phyloP scores from a whole-genome alignment of 2,888 invertebrate species.

The Catotricha subobsoleta region DNA sequence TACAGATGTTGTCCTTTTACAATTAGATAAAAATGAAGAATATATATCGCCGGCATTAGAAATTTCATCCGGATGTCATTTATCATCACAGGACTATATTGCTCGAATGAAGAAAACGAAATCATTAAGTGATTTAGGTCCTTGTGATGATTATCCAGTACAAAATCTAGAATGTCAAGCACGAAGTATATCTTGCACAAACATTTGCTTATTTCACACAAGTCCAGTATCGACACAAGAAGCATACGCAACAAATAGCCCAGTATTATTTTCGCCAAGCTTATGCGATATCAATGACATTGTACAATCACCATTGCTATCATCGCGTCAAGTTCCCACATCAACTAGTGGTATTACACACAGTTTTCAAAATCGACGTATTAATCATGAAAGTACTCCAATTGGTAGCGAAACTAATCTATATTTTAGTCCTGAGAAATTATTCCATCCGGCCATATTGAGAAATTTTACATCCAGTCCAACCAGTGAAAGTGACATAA shows the following conservation, averaged over 20 bases:
- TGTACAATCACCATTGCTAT: constrained; percentile 9
- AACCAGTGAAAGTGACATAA: constrained; percentile 42
- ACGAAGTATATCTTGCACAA: constrained; percentile 16
- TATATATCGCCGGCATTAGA: constrained; percentile 26
- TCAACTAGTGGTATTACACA: constrained; percentile 10
- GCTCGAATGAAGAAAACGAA: constrained; percentile 13
- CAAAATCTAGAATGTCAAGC: constrained; percentile 10
- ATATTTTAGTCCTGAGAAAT: constrained; percentile 2
- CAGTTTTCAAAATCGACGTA: constrained; percentile 8
- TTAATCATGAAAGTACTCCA: constrained; percentile 5
- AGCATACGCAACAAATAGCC: constrained; percentile 11
- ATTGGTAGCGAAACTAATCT: constrained; percentile 6
- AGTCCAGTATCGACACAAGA: background rate
- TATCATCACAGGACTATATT: background rate
- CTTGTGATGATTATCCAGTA: constrained; percentile 5
- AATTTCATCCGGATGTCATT: constrained; percentile 20
- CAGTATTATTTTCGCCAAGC: constrained; percentile 17
- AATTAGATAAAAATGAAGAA: constrained; percentile 22
- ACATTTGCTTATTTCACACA: background rate
- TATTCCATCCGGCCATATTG: constrained; percentile 1
- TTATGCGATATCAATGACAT: constrained; percentile 17
- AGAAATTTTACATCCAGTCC: constrained; percentile 21
- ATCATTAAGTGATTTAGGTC: constrained; percentile 12
- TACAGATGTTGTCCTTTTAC: constrained; percentile 14
- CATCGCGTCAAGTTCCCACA: constrained; percentile 13